Evolutionary conservation across 2,888 invertebrate genomes (phyloP), one percentile per base, ranked within the genome.

Genomic region (Proisotoma minuta): DNA sequence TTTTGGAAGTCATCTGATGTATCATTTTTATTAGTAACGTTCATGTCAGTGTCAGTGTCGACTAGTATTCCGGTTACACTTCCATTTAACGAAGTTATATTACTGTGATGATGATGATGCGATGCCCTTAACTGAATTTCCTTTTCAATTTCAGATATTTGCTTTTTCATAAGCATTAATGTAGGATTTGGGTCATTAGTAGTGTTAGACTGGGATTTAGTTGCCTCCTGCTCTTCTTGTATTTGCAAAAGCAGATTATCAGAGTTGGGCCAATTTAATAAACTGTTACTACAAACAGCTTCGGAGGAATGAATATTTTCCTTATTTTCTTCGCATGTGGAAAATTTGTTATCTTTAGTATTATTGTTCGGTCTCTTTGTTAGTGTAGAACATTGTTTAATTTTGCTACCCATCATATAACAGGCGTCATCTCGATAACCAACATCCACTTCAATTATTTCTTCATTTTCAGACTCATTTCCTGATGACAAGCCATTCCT

Each of bases 401-500:
- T 43, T 5, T 43, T 56, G 12, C 23, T 29, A n/a, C 47, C 47
- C 29, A n/a, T 56, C 56, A 56, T 43, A 24, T 56, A 56, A 22
- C 47, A 47, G 22, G 29, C 22, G 18, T 56, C 43, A 40, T 56
- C 27, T 5, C n/a, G 47, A 18, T 22, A 56, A 3, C 43, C 47
- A 24, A 56, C 47, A 26, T 56, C 56, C 39, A 56, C 43, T 56
- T 56, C 56, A 26, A 56, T 56, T 40, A 56, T 63, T 18, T 75
- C 75, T 59, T 95, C 95, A 0, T 87, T 89, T 76, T 95, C 95
- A 68, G 93, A 93, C 1, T 88, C 91, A 77, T 94, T 94, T 1
- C 94, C 94, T 39, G 94, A 94, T 1, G 94, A 94, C 61, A 96
- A 81, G 0, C 94, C 95, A 78, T 96, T 4, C 4, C 18, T 15